A percentile compares a stretch with the other conserved stretches of the same genome.
Conservation (phyloP, 2,797 vertebrate genomes). For the Enteromius radiatus region DNA sequence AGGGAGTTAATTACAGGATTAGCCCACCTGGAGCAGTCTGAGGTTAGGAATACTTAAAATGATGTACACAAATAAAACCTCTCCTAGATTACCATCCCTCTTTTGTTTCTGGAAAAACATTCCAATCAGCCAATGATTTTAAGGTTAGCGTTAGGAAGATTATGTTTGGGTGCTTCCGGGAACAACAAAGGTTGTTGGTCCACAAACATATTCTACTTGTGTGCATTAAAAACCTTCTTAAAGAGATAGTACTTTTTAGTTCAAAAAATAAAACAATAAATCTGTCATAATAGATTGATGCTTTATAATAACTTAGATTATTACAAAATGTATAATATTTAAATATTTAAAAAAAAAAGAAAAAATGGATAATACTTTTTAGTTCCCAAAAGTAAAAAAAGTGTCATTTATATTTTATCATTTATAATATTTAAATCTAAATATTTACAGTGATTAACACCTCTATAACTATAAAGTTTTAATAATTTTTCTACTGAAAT, state of each 20-base stretch:
- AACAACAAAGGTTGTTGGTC: neutral
- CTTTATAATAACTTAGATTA: neutral
- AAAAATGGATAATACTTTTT: no score
- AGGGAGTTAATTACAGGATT: slow-evolving; percentile 9
- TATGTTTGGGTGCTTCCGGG: slow-evolving; percentile 1
- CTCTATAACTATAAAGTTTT: neutral
- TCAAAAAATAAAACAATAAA: neutral
- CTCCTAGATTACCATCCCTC: neutral
- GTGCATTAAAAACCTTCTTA: slow-evolving; percentile 1
- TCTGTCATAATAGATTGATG: no score
- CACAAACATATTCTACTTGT: neutral
- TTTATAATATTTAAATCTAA: neutral
- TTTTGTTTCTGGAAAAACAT: slow-evolving; percentile 18
- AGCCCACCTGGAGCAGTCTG: neutral
- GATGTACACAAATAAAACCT: slow-evolving; percentile 11
- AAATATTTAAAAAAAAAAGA: no score
- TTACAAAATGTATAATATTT: neutral
- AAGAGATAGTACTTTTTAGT: neutral
- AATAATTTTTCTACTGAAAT: neutral
- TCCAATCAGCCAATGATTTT: neutral
- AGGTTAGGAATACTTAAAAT: slow-evolving; percentile 8
- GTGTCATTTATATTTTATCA: neutral
- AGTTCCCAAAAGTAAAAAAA: neutral
- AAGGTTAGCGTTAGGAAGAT: neutral
- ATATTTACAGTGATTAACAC: neutral